Evolutionary conservation across 2,888 invertebrate genomes (phyloP).

Genomic region (Allolobophora icterica): DNA sequence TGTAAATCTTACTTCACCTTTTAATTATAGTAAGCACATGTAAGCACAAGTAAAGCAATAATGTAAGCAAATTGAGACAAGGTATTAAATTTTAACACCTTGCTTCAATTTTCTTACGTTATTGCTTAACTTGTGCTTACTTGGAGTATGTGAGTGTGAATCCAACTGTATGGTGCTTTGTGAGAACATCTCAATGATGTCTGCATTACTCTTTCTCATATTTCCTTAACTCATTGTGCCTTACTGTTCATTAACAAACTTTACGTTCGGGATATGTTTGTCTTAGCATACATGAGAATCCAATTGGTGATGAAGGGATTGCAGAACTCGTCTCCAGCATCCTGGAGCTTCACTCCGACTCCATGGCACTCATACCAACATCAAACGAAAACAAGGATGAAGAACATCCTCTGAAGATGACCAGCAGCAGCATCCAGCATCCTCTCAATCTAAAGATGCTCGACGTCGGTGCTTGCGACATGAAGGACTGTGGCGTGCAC

Average conservation of each 20-base stretch:
- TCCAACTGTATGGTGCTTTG: neutral
- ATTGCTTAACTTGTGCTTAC: too few relatives aligned
- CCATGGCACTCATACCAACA: neutral
- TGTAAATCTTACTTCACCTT: neutral
- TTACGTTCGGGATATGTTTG: neutral
- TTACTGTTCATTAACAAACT: too few relatives aligned
- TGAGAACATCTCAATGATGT: neutral
- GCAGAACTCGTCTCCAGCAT: conserved; percentile 13
- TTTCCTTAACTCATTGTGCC: too few relatives aligned
- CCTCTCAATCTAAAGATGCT: conserved; percentile 51
- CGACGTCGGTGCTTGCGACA: conserved; percentile 54
- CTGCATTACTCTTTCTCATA: neutral
- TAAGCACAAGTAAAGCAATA: too few relatives aligned
- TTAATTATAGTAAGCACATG: too few relatives aligned
- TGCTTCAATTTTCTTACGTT: neutral
- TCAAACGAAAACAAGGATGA: neutral
- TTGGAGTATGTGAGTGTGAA: neutral
- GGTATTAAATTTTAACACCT: neutral
- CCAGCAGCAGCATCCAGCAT: neutral
- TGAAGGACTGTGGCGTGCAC: conserved; percentile 52
- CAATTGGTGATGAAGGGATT: neutral
- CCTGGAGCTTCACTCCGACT: neutral
- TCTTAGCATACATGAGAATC: conserved; percentile 30
- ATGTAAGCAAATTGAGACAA: too few relatives aligned
- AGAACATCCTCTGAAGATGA: neutral